Percentiles rank a stretch among this genome's conserved stretches.
Evolutionary conservation across 2,888 invertebrate genomes (phyloP).

Genomic region (Lasioglossum morio): DNA sequence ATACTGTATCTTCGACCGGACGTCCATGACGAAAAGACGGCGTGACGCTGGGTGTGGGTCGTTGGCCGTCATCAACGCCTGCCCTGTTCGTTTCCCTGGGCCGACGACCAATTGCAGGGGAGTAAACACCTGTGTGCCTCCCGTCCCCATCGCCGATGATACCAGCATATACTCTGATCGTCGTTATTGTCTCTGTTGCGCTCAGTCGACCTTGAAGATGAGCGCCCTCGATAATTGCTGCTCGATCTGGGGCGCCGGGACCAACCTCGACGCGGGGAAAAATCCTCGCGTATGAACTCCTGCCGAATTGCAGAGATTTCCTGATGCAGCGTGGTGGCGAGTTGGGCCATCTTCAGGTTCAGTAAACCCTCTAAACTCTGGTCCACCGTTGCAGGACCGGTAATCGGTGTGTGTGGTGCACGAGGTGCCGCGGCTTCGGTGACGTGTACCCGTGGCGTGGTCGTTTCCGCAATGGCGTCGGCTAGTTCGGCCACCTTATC

Average conservation of each 20-base stretch:
- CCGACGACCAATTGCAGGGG: background rate
- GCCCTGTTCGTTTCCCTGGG: slow-evolving; percentile 32
- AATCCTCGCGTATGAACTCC: no score
- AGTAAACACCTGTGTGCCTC: background rate
- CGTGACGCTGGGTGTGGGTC: slow-evolving; percentile 58
- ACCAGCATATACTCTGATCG: no score
- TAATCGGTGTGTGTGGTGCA: no score
- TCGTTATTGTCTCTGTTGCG: no score
- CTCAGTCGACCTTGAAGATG: background rate
- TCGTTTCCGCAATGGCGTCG: background rate
- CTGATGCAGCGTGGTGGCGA: no score
- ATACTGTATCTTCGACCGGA: slow-evolving; percentile 41
- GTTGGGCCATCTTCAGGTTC: no score
- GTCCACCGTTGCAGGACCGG: no score
- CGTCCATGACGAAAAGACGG: slow-evolving; percentile 61
- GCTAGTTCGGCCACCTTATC: background rate
- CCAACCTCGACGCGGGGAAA: no score
- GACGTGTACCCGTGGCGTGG: background rate
- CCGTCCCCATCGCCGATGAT: background rate
- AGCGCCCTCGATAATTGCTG: background rate
- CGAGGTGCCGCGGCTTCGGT: no score
- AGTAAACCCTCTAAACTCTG: no score
- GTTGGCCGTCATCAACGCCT: slow-evolving; percentile 72
- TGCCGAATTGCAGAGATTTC: no score
- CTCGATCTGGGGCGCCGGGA: no score